Percentiles rank a stretch among this genome's conserved stretches.
These are phyloP conservation scores for Hippocampus comes DNA, from an alignment of 2,113 vertebrate genomes.

Conservation along the genomic window DNA sequence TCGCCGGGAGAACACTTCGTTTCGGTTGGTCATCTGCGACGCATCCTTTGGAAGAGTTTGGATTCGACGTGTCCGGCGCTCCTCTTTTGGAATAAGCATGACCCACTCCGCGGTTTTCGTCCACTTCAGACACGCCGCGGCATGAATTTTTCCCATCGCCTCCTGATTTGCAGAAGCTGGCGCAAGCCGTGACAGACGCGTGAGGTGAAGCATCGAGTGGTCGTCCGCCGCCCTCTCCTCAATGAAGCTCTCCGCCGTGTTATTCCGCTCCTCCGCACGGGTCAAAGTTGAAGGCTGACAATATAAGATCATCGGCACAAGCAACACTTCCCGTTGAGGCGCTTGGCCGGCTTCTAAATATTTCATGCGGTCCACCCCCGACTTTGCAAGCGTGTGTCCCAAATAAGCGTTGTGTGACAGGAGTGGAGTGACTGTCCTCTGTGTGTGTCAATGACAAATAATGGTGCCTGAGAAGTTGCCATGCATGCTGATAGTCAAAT, in stretches of 20 bases:
- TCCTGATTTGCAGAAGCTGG: constrained; percentile 61
- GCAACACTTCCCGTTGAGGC: constrained; percentile 27
- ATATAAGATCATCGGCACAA: constrained; percentile 57
- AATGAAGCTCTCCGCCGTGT: constrained; percentile 4
- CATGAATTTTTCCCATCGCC: constrained; percentile 40
- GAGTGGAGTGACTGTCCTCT: constrained; percentile 27
- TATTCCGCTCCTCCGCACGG: constrained; percentile 7
- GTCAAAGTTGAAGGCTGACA: constrained; percentile 42
- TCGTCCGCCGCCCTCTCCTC: constrained; percentile 30
- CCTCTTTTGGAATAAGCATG: constrained; percentile 65
- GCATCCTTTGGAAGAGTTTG: constrained; percentile 22
- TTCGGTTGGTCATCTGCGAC: constrained; percentile 38
- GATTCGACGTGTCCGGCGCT: constrained; percentile 47
- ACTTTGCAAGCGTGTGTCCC: constrained; percentile 6
- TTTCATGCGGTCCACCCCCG: constrained; percentile 23
- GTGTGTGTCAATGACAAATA: constrained; percentile 29
- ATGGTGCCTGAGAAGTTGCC: not conserved
- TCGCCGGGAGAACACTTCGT: constrained; percentile 23
- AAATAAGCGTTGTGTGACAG: constrained; percentile 29
- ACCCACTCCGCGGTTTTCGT: constrained; percentile 25
- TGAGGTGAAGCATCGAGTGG: constrained; percentile 38
- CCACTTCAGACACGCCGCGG: constrained; percentile 18
- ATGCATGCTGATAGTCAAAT: not conserved
- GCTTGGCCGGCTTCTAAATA: constrained; percentile 30
- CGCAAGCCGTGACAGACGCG: constrained; percentile 41